Percentiles rank a stretch among this genome's conserved stretches.
These are phyloP conservation scores for Coenonympha arcania DNA, from an alignment of 2,888 invertebrate genomes.

Conservation along the genomic window DNA sequence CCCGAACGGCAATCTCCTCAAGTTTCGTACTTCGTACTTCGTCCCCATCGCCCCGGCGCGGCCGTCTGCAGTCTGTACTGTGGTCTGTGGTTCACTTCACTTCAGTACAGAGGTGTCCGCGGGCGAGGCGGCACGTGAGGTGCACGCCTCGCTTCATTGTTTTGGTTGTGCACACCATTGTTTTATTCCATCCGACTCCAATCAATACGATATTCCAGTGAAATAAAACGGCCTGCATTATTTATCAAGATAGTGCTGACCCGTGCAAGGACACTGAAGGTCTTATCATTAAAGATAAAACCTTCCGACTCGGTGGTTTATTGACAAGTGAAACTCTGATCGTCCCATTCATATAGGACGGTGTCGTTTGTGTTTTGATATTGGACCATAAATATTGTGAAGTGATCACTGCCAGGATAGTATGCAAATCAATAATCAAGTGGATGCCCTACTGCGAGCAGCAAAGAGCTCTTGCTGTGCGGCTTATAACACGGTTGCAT, in stretches of 20 bases:
- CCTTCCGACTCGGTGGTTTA: conserved; percentile 55
- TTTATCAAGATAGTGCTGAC: conserved; percentile 36
- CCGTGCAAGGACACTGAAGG: conserved; percentile 43
- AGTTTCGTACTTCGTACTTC: conserved; percentile 27
- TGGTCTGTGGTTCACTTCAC: too few relatives aligned
- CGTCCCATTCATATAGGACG: conserved; percentile 53
- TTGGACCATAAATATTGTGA: conserved; percentile 49
- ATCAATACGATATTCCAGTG: conserved; percentile 60
- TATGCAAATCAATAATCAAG: conserved; percentile 66
- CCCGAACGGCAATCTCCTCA: conserved; percentile 57
- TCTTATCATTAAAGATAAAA: conserved; percentile 37
- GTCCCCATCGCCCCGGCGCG: conserved; percentile 27
- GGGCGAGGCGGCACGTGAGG: conserved; percentile 71
- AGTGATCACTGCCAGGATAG: conserved; percentile 57
- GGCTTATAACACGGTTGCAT: conserved; percentile 60
- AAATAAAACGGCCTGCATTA: conserved; percentile 50
- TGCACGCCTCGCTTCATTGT: conserved; percentile 70
- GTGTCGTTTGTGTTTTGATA: conserved; percentile 55
- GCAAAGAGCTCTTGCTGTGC: conserved; percentile 52
- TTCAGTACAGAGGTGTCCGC: conserved; percentile 65
- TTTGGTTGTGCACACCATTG: conserved; percentile 60
- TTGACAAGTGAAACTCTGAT: conserved; percentile 70
- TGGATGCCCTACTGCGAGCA: conserved; percentile 52
- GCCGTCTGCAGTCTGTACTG: too few relatives aligned
- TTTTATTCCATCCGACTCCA: conserved; percentile 59